Evolutionary conservation across 2,113 vertebrate genomes (phyloP).

Genomic region (Ailuropoda melanoleuca): DNA sequence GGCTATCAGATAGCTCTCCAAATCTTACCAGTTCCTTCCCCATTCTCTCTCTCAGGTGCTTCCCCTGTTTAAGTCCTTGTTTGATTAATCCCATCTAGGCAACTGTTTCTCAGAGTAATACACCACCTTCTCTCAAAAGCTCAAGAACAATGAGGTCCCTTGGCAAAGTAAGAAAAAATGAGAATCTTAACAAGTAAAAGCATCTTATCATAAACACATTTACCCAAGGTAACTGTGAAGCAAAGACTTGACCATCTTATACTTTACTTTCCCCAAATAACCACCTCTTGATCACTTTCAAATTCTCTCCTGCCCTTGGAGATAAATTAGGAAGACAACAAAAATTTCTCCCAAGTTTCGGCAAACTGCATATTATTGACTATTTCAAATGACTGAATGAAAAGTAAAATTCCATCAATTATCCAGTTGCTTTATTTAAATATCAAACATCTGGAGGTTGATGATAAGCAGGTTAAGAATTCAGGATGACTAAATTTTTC

Average conservation of each 20-base stretch:
- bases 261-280: background rate
- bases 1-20: background rate
- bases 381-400: background rate
- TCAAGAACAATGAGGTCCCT: background rate
- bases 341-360: background rate
- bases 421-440: background rate
- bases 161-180: background rate
- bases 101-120: background rate
- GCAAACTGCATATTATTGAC: background rate
- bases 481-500: background rate
- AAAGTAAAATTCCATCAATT: constrained; percentile 13
- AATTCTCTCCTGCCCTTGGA: background rate
- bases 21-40: background rate
- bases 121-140: background rate
- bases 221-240: background rate
- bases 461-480: background rate
- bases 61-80: background rate
- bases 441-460: background rate
- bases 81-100: background rate
- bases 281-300: background rate
- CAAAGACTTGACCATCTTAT: background rate
- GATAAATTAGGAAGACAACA: background rate
- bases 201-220: background rate
- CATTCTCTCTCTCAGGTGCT: background rate
- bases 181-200: background rate